These are phyloP conservation scores for Dipodomys spectabilis DNA, from an alignment of 2,113 vertebrate genomes.

Conservation along the genomic window DNA sequence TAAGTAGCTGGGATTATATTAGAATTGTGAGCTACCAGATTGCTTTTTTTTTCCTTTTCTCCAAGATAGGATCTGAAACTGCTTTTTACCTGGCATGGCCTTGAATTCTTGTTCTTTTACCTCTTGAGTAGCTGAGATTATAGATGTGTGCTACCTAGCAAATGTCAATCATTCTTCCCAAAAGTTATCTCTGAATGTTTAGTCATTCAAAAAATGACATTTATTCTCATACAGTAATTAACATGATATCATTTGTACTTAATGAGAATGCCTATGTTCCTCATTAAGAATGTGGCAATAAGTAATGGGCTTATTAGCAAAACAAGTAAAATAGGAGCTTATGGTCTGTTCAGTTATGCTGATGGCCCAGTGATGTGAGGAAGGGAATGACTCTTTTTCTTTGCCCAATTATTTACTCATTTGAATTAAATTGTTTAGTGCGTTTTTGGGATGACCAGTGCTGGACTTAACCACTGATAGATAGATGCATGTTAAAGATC, in stretches of 20 bases:
- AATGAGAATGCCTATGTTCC: neutral
- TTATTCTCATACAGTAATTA: neutral
- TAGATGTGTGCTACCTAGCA: too few relatives aligned
- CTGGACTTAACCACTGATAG: neutral
- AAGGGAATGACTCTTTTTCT: neutral
- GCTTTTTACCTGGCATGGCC: too few relatives aligned
- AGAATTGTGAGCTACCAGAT: too few relatives aligned
- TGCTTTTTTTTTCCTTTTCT: too few relatives aligned
- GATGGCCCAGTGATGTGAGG: neutral
- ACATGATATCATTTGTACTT: neutral
- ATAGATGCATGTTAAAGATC: constrained; percentile 35
- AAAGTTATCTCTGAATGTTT: neutral
- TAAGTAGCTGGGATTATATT: too few relatives aligned
- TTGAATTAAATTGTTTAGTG: neutral
- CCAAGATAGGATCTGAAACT: too few relatives aligned
- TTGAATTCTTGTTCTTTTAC: too few relatives aligned
- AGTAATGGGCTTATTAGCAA: neutral
- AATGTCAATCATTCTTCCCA: too few relatives aligned
- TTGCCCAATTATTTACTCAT: neutral
- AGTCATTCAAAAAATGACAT: neutral
- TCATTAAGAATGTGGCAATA: neutral
- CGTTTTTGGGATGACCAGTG: neutral
- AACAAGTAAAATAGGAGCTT: neutral
- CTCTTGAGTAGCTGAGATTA: too few relatives aligned
- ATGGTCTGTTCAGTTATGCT: neutral